Evolutionary conservation across 2,888 invertebrate species (phyloP).

Genomic region (Drosophila antonietae): DNA sequence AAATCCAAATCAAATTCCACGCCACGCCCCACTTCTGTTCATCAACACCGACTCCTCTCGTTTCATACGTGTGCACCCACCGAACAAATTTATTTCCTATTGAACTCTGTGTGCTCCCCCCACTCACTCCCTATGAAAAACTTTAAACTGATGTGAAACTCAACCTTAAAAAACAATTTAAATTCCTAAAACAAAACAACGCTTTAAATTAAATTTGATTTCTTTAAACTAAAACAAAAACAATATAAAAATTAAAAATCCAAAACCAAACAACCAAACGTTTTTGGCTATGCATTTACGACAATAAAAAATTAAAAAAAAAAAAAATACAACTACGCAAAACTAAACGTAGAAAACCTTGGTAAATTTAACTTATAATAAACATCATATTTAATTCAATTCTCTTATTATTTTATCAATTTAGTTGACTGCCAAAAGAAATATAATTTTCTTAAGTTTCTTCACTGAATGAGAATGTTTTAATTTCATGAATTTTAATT

Average conservation of each 20-base stretch:
- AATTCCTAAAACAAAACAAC: conserved; percentile 44
- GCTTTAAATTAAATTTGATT: conserved; percentile 67
- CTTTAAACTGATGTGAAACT: conserved; percentile 55
- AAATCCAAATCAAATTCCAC: conserved; percentile 25
- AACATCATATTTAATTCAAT: conserved; percentile 39
- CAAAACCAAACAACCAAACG: conserved; percentile 59
- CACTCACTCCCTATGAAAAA: conserved; percentile 13
- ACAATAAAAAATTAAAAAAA: conserved; percentile 13
- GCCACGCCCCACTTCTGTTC: conserved; percentile 45
- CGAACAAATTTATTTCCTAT: conserved; percentile 58
- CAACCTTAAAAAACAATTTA: conserved; percentile 57
- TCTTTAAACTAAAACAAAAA: conserved; percentile 43
- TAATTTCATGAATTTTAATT: conserved; percentile 8
- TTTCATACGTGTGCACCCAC: conserved; percentile 58
- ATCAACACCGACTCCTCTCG: conserved; percentile 24
- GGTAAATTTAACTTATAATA: conserved; percentile 75
- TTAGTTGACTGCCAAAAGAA: conserved; percentile 53
- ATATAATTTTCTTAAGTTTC: conserved; percentile 22
- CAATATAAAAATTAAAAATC: conserved; percentile 37
- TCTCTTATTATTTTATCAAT: conserved; percentile 37
- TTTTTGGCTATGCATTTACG: conserved; percentile 52
- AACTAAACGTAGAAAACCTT: conserved; percentile 82
- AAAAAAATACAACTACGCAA: conserved; percentile 36
- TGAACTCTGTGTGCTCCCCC: conserved; percentile 53
- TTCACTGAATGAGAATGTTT: conserved; percentile 51